phyloP scores from a whole-genome alignment of 2,888 invertebrate species.

The Heliothis peltigera region DNA sequence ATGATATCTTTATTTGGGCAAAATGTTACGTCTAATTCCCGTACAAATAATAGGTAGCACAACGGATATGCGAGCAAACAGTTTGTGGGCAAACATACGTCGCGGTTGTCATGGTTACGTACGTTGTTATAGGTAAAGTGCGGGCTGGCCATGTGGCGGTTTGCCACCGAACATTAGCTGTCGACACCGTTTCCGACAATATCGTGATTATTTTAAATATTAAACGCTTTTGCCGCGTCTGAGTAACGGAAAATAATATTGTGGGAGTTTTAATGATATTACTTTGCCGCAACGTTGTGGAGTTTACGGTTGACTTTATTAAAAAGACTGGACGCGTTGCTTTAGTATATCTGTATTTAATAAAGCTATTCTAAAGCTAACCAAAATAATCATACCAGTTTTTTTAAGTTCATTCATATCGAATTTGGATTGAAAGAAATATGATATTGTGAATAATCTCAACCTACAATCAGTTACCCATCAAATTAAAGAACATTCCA shows the following conservation, averaged over 20 bases:
- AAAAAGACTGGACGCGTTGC: constrained; percentile 25
- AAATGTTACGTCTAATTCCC: constrained; percentile 77
- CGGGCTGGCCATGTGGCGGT: constrained; percentile 69
- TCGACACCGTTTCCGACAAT: constrained; percentile 63
- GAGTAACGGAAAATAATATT: constrained; percentile 57
- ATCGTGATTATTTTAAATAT: constrained; percentile 66
- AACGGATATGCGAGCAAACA: constrained; percentile 80
- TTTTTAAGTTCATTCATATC: too few species aligned
- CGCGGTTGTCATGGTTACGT: constrained; percentile 63
- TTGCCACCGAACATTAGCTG: constrained; percentile 64
- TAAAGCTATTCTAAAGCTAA: too few species aligned
- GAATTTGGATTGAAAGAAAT: too few species aligned
- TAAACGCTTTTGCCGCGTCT: constrained; percentile 52
- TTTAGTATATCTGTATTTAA: not conserved
- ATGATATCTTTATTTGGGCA: constrained; percentile 59
- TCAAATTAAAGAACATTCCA: too few species aligned
- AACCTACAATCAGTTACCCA: too few species aligned
- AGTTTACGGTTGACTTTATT: constrained; percentile 34
- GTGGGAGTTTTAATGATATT: constrained; percentile 50
- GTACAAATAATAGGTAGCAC: constrained; percentile 80
- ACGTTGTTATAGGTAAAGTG: constrained; percentile 48
- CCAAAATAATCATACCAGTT: too few species aligned
- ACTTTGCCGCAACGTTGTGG: constrained; percentile 35
- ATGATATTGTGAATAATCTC: too few species aligned
- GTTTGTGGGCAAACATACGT: constrained; percentile 74